A percentile compares a stretch with the other conserved stretches of the same genome.
These are phyloP conservation scores for Subacronicta megacephala DNA, from an alignment of 2,888 invertebrate genomes.

Conservation along the genomic window DNA sequence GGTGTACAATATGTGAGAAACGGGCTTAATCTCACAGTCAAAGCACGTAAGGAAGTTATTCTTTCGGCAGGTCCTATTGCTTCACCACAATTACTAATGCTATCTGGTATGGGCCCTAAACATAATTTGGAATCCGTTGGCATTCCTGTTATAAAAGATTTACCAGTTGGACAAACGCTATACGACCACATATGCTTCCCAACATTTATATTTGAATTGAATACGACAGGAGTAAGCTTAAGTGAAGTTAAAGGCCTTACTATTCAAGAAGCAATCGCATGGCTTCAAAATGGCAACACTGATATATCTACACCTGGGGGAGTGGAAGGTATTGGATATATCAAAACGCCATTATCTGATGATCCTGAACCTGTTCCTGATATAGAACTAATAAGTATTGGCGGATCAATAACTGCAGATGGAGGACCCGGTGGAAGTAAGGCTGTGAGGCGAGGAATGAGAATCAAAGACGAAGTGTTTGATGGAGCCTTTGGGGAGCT, in stretches of 20 bases:
- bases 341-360: constrained; percentile 89
- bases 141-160: constrained; percentile 90
- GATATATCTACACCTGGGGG: constrained; percentile 89
- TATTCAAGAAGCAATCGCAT: constrained; percentile 63
- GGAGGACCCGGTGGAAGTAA: constrained; percentile 81
- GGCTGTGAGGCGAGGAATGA: constrained; percentile 87
- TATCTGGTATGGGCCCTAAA: constrained; percentile 92
- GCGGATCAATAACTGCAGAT: constrained; percentile 91
- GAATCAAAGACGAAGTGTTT: constrained; percentile 88
- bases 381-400: constrained; percentile 91
- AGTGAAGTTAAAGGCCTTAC: constrained; percentile 64
- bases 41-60: constrained; percentile 94
- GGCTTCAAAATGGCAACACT: constrained; percentile 81
- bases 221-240: constrained; percentile 75
- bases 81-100: constrained; percentile 96
- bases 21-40: constrained; percentile 80
- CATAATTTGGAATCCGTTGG: constrained; percentile 86
- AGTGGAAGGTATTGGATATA: constrained; percentile 91
- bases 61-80: constrained; percentile 96
- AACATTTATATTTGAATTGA: constrained; percentile 81
- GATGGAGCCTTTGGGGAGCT: constrained; percentile 88
- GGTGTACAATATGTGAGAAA: constrained; percentile 92
- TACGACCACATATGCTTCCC: constrained; percentile 91
- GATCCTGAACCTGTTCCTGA: constrained; percentile 91
- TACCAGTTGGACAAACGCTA: constrained; percentile 92